Conservation (phyloP, 2,888 invertebrate species). For the Adineta ricciae region DNA sequence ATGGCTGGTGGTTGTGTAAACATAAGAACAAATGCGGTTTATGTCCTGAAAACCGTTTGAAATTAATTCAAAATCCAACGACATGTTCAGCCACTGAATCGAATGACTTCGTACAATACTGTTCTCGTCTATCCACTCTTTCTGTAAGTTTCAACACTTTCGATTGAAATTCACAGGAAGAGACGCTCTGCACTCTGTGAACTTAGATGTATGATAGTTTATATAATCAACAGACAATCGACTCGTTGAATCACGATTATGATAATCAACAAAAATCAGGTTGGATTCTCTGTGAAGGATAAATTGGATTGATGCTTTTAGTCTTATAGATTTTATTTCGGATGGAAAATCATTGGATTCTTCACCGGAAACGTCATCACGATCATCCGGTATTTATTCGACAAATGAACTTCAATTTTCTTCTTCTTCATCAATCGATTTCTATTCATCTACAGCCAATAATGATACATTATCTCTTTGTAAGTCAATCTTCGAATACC, state of each 20-base stretch:
- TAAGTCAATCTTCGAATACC: not conserved
- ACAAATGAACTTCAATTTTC: not conserved
- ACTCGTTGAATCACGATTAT: not conserved
- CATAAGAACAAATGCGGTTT: not conserved
- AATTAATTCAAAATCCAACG: not conserved
- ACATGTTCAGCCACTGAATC: not conserved
- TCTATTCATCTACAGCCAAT: not conserved
- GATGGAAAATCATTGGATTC: not conserved
- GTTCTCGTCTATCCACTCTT: not conserved
- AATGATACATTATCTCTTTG: not conserved
- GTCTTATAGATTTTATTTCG: not conserved
- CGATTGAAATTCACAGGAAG: too few relatives aligned
- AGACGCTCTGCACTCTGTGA: too few relatives aligned
- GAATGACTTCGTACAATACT: not conserved
- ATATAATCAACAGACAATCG: not conserved
- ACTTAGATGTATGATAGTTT: not conserved
- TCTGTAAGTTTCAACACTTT: not conserved
- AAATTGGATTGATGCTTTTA: too few relatives aligned
- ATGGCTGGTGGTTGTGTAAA: constrained; percentile 8
- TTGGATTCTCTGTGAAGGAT: not conserved
- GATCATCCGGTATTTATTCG: constrained; percentile 8
- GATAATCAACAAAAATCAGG: not conserved
- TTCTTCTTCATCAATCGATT: not conserved
- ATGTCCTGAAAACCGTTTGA: constrained; percentile 13
- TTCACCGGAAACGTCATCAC: not conserved